A percentile compares a stretch with the other conserved stretches of the same genome.
Evolutionary conservation across 2,888 invertebrate species (phyloP).

Genomic region (Campopleginae sp.): DNA sequence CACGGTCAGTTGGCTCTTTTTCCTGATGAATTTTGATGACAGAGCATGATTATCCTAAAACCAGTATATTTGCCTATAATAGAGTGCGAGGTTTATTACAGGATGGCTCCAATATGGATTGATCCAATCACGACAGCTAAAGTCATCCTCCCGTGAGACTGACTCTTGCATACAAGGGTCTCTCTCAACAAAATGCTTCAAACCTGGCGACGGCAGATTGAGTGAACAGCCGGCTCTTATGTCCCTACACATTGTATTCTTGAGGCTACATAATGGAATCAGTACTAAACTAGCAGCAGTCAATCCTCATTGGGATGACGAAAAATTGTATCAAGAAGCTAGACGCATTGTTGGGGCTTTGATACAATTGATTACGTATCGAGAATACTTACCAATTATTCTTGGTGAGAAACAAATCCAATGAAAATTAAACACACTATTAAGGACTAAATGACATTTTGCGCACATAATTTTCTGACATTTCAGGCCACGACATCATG

Average conservation of each 20-base stretch:
- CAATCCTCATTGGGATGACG: constrained; percentile 95
- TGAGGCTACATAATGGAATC: constrained; percentile 91
- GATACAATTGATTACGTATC: constrained; percentile 93
- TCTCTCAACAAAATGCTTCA: constrained; percentile 90
- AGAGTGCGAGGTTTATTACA: constrained; percentile 54
- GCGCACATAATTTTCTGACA: no score
- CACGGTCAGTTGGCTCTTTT: constrained; percentile 85
- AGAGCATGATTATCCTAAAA: background rate
- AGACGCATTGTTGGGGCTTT: constrained; percentile 92
- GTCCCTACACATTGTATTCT: constrained; percentile 90
- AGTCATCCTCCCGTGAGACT: constrained; percentile 85
- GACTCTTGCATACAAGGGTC: constrained; percentile 90
- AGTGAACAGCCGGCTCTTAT: constrained; percentile 93
- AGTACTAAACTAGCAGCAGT: constrained; percentile 89
- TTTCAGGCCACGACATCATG: constrained; percentile 89
- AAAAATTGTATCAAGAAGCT: constrained; percentile 93
- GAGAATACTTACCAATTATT: constrained; percentile 93
- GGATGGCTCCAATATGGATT: constrained; percentile 86
- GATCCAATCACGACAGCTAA: constrained; percentile 87
- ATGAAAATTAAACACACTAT: background rate
- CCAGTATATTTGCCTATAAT: no score
- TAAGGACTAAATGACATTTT: no score
- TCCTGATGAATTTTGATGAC: no score
- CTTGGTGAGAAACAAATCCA: constrained; percentile 85
- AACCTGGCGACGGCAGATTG: constrained; percentile 91